Conservation (phyloP, 2,797 vertebrate species). For the Mormyrops boulengeri region DNA sequence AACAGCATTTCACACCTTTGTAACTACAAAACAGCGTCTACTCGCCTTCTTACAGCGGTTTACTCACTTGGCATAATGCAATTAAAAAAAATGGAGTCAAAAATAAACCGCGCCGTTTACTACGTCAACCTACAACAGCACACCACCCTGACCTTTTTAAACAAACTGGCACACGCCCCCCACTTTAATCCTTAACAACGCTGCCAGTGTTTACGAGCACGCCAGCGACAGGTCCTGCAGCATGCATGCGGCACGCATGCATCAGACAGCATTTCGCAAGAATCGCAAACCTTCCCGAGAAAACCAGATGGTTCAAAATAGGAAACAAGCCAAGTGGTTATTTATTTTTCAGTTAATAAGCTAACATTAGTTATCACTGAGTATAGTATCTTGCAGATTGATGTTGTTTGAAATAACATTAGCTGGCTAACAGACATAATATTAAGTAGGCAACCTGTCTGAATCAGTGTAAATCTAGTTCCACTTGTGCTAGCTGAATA, state of each 20-base stretch:
- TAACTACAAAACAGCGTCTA: background rate
- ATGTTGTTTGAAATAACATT: background rate
- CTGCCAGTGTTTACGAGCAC: background rate
- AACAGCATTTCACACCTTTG: background rate
- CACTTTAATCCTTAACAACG: background rate
- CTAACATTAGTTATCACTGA: background rate
- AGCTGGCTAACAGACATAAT: background rate
- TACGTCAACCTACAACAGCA: background rate
- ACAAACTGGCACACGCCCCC: background rate
- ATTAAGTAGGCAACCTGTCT: background rate
- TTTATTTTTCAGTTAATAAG: background rate
- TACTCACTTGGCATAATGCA: background rate
- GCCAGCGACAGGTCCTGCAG: background rate
- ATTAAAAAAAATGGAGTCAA: background rate
- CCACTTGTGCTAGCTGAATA: background rate
- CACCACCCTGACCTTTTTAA: background rate
- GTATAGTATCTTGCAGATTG: background rate
- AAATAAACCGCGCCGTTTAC: background rate
- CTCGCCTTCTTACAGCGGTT: background rate
- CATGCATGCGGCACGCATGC: background rate
- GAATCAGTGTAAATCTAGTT: background rate
- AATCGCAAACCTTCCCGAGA: background rate
- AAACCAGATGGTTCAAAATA: background rate
- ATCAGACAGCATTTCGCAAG: background rate
- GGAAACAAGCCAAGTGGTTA: background rate